Evolutionary conservation across 2,113 vertebrate genomes (phyloP), one percentile per base, ranked within the genome.

Genomic region (Numida meleagris): DNA sequence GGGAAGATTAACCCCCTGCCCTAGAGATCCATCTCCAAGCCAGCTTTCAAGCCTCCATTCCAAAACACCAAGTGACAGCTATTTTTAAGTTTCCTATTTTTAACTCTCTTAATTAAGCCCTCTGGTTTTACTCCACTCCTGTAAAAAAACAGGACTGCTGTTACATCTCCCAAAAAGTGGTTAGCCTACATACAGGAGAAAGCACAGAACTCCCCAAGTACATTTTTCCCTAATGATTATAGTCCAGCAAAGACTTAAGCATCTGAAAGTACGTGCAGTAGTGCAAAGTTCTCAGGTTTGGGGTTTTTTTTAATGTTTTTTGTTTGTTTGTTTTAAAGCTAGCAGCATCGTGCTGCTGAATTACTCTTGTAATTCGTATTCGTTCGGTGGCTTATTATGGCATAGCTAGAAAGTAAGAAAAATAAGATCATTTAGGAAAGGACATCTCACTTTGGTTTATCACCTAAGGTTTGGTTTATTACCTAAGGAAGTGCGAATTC

Each of bases 1-100:
- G 76, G 79, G 77, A 91, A 91, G 79, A 94, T 90, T 74, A 86
- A 91, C 31, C 55, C 51, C 36, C 51, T 83, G 59, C 36, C 86
- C 75, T 62, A 58, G 10, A 83, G 61, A 86, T 70, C 55, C 51
- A 88, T 31, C 38, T 94, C 72, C 90, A 80, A 86, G 38, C 19
- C 38, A 93, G 61, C 55, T 86, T 94, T 83, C 85, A 86, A 77
- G 46, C 46, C 70, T 74, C 34, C 1, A 7, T 50, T 42, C 65
- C 72, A 73, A 29, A 91, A 63, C 55, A 91, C 23, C 12, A 42
- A 93, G 24, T 34, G 6, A 16, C 40, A 87, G 58, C 61, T 76
- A 62, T 80, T 80, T 82, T 73, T 20, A 58, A 76, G 29, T 45
- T 86, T 58, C 21, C 59, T 57, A 10, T 58, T 82, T 90, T 88